phyloP scores from a whole-genome alignment of 2,113 vertebrate genomes.

The Sarotherodon lohbergeri region DNA sequence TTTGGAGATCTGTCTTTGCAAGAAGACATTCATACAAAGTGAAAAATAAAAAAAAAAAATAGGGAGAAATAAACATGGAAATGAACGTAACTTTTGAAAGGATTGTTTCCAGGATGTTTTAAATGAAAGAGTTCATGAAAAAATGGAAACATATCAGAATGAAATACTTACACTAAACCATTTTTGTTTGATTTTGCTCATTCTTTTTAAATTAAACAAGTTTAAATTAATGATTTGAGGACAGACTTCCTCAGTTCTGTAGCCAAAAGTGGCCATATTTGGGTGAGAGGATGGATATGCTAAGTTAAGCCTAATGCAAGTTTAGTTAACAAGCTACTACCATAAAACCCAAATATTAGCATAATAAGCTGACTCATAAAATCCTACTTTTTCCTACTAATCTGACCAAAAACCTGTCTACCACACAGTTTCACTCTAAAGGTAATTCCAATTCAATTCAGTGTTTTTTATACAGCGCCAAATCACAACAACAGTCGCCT shows the following conservation, averaged over 20 bases:
- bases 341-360: neutral
- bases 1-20: neutral
- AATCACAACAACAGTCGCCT: neutral
- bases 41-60: neutral
- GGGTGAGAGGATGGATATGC: neutral
- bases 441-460: neutral
- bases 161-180: rapidly evolving
- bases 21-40: neutral
- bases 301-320: neutral
- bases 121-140: neutral
- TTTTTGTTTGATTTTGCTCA: neutral
- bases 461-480: neutral
- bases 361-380: neutral
- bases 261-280: neutral
- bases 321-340: neutral
- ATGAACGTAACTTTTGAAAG: neutral
- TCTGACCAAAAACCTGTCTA: neutral
- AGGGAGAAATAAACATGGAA: neutral
- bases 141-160: neutral
- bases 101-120: neutral
- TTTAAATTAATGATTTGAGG: neutral
- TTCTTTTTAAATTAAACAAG: neutral
- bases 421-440: neutral
- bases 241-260: neutral
- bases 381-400: neutral